These are phyloP conservation scores for Sminthurides bifidus DNA, from an alignment of 1,140 invertebrate species.

Conservation along the genomic window DNA sequence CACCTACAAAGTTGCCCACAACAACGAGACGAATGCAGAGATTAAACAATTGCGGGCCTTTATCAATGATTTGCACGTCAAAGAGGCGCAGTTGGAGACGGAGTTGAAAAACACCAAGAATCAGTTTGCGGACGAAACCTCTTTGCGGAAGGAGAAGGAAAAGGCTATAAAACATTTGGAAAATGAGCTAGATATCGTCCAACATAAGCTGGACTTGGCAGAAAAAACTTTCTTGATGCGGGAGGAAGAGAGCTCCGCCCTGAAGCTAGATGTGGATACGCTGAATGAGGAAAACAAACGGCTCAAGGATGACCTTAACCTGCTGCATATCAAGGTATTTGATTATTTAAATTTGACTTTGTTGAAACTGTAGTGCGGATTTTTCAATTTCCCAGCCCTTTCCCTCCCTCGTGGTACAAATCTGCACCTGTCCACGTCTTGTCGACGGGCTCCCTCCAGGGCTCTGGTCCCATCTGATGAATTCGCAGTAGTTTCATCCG, in stretches of 20 bases:
- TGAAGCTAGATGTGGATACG: slow-evolving; percentile 35
- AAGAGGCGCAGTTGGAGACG: slow-evolving; percentile 31
- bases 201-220: slow-evolving; percentile 26
- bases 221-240: slow-evolving; percentile 30
- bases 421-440: no score
- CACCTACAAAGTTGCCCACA: slow-evolving; percentile 31
- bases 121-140: slow-evolving; percentile 24
- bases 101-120: slow-evolving; percentile 29
- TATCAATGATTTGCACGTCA: slow-evolving; percentile 31
- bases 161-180: slow-evolving; percentile 27
- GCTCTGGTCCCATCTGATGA: no score
- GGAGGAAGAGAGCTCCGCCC: slow-evolving; percentile 34
- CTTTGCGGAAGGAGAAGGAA: slow-evolving; percentile 22
- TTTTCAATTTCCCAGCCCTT: no score
- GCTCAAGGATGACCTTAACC: slow-evolving; percentile 33
- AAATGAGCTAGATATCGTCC: slow-evolving; percentile 24
- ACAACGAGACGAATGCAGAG: slow-evolving; percentile 23
- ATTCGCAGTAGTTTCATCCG: no score
- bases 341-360: no score
- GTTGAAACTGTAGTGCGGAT: no score
- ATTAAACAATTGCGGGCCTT: slow-evolving; percentile 27
- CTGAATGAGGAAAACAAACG: slow-evolving; percentile 34
- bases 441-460: no score
- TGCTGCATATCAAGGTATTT: slow-evolving; percentile 27
- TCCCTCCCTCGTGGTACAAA: no score